These are phyloP conservation scores for Megalopta genalis DNA, from an alignment of 1,140 invertebrate genomes.

Conservation along the genomic window DNA sequence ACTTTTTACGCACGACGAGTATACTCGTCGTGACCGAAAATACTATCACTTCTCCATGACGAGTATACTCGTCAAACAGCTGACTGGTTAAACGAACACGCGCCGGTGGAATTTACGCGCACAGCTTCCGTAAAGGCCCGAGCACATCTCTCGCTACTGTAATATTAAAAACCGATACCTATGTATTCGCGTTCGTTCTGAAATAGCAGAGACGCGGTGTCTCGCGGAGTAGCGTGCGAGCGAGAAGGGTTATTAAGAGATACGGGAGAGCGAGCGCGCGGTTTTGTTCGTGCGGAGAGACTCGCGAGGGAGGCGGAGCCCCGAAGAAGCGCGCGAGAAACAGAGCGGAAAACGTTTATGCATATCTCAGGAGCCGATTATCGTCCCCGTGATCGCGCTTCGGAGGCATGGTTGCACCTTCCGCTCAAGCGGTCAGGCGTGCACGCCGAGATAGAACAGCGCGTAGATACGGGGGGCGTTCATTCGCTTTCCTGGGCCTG, in stretches of 20 bases:
- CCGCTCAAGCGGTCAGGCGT: conserved; percentile 47
- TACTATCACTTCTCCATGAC: no score
- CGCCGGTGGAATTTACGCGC: no score
- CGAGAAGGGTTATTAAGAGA: conserved; percentile 37
- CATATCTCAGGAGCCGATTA: conserved; percentile 72
- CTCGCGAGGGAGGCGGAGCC: conserved; percentile 12
- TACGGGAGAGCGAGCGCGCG: conserved; percentile 1
- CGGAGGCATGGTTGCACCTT: conserved; percentile 65
- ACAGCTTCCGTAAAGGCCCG: no score
- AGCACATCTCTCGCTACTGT: no score
- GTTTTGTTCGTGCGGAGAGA: background rate
- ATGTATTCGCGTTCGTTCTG: no score
- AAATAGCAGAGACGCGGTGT: no score
- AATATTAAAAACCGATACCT: no score
- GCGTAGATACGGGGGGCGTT: conserved; percentile 12
- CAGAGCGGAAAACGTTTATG: conserved; percentile 68
- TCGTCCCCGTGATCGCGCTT: conserved; percentile 70
- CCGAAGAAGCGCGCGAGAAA: conserved; percentile 52
- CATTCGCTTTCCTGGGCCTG: conserved; percentile 11
- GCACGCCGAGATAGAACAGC: conserved; percentile 21
- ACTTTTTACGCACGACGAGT: no score
- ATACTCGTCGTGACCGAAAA: no score
- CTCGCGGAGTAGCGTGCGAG: background rate
- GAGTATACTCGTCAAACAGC: no score
- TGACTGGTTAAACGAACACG: no score